Evolutionary conservation across 2,113 vertebrate species (phyloP).

Genomic region (Anas platyrhynchos): DNA sequence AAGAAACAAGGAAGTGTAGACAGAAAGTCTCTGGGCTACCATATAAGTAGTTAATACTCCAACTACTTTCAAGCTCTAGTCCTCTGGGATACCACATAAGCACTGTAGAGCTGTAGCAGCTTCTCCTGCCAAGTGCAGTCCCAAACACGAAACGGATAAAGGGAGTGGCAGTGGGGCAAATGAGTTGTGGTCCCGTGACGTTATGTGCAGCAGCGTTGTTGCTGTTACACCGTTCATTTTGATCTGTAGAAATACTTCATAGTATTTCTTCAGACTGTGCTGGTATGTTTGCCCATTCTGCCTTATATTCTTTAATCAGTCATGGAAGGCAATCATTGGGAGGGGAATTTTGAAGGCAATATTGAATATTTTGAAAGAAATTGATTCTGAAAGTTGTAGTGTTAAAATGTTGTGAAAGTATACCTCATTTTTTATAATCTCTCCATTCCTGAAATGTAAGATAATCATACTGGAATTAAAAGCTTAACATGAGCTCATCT

Average conservation of each 20-base stretch:
- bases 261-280: not conserved
- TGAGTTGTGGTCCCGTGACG: not conserved
- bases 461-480: conserved; percentile 11
- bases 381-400: not conserved
- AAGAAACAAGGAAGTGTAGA: not conserved
- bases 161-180: not conserved
- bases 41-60: not conserved
- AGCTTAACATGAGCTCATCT: conserved; percentile 45
- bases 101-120: not conserved
- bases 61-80: not conserved
- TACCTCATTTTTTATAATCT: not conserved
- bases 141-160: not conserved
- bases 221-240: not conserved
- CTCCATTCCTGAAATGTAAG: not conserved
- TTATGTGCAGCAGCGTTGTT: not conserved
- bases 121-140: not conserved
- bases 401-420: not conserved
- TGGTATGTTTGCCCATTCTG: not conserved
- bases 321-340: not conserved
- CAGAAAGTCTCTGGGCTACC: not conserved
- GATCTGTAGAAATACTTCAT: not conserved
- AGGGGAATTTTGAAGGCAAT: not conserved
- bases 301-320: not conserved
- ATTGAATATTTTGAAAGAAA: not conserved
- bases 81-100: not conserved